phyloP scores from a whole-genome alignment of 2,113 vertebrate genomes.

The Ariopsis seemanni region DNA sequence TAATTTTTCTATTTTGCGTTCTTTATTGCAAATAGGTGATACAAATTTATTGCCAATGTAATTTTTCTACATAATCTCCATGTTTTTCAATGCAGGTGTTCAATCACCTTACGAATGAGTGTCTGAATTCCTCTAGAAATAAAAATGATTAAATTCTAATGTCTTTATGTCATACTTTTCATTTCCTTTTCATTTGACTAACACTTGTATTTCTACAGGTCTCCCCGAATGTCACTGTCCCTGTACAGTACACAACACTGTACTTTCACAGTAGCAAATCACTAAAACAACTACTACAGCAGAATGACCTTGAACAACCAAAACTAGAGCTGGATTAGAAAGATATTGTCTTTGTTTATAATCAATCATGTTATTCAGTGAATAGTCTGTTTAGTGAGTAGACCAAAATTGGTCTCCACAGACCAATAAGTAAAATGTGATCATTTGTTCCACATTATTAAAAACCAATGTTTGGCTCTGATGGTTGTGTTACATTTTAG shows the following conservation, averaged over 20 bases:
- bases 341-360: neutral
- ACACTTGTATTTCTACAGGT: neutral
- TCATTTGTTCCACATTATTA: neutral
- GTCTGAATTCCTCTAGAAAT: neutral
- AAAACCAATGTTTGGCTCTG: neutral
- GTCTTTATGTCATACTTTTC: neutral
- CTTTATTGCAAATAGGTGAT: neutral
- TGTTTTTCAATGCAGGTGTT: neutral
- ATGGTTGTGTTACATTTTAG: neutral
- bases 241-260: neutral
- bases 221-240: neutral
- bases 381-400: neutral
- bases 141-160: neutral
- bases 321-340: neutral
- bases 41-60: neutral
- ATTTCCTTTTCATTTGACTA: neutral
- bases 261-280: neutral
- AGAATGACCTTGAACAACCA: neutral
- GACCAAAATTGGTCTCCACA: neutral
- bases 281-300: too few species aligned
- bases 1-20: neutral
- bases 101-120: neutral
- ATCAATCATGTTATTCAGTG: neutral
- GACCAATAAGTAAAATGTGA: neutral
- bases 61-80: neutral